phyloP scores from a whole-genome alignment of 2,888 invertebrate genomes.

The Creontiades dilutus region DNA sequence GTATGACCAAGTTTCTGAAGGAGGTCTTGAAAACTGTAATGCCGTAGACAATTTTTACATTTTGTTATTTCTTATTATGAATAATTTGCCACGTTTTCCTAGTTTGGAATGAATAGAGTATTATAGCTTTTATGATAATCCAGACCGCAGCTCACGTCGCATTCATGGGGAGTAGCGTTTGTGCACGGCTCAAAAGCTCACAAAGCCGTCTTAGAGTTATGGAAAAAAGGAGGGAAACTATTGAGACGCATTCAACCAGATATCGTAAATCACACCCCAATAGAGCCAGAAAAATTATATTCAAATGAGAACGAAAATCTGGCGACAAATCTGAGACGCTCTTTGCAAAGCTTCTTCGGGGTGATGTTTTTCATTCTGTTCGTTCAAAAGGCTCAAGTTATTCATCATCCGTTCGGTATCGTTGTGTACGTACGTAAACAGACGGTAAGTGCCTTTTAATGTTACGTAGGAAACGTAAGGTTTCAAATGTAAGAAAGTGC shows the following conservation, averaged over 20 bases:
- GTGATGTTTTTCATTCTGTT: background rate
- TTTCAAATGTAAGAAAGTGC: too few relatives aligned
- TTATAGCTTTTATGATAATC: conserved; percentile 2
- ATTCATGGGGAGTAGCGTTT: background rate
- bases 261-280: conserved; percentile 39
- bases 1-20: too few relatives aligned
- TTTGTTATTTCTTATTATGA: too few relatives aligned
- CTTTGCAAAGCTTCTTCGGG: background rate
- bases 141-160: background rate
- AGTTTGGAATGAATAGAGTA: background rate
- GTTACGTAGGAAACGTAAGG: too few relatives aligned
- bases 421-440: background rate
- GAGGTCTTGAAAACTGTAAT: too few relatives aligned
- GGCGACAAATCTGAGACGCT: background rate
- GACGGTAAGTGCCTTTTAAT: too few relatives aligned
- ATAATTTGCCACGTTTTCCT: too few relatives aligned
- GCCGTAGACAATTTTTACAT: too few relatives aligned
- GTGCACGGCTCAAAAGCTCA: background rate
- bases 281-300: conserved; percentile 2
- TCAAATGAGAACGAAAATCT: conserved; percentile 29
- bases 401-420: background rate
- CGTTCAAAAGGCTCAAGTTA: background rate
- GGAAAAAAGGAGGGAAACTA: conserved; percentile 4
- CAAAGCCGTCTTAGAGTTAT: background rate
- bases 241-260: conserved; percentile 26